Percentiles rank a stretch among this genome's conserved stretches.
These are phyloP conservation scores for Proisotoma minuta DNA, from an alignment of 2,888 invertebrate species.

Conservation along the genomic window DNA sequence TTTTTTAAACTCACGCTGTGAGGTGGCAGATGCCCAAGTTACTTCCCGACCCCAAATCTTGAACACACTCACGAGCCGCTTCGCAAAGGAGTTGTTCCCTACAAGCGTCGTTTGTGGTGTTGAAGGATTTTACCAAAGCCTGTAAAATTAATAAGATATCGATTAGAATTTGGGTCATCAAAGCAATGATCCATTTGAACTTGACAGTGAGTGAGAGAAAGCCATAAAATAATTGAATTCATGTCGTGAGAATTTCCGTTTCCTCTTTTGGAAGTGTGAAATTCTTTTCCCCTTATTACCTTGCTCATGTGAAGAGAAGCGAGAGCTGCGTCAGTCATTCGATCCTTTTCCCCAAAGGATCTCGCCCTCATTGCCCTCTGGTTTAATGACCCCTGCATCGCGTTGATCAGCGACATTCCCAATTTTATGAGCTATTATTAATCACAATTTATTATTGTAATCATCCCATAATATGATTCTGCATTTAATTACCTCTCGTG, in stretches of 20 bases:
- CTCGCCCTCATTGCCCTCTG: conserved; percentile 81
- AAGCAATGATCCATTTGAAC: no score
- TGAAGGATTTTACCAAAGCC: conserved; percentile 75
- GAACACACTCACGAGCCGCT: conserved; percentile 79
- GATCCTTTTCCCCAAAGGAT: conserved; percentile 78
- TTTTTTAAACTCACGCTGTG: conserved; percentile 69
- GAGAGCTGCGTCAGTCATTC: conserved; percentile 82
- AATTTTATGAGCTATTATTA: conserved; percentile 77
- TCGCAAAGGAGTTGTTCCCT: conserved; percentile 83
- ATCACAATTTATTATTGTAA: neutral
- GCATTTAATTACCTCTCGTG: conserved; percentile 70
- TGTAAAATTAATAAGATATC: conserved; percentile 44
- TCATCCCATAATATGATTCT: neutral
- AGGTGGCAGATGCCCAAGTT: conserved; percentile 82
- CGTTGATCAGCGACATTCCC: conserved; percentile 83
- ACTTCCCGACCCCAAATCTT: conserved; percentile 63
- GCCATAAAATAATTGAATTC: no score
- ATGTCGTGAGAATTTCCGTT: conserved; percentile 15
- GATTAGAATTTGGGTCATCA: no score
- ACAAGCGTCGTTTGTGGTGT: conserved; percentile 72
- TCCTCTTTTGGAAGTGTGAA: neutral
- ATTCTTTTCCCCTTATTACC: conserved; percentile 49
- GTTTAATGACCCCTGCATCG: conserved; percentile 86
- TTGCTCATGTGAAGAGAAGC: conserved; percentile 84
- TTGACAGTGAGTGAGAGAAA: no score